Evolutionary conservation across 2,888 invertebrate species (phyloP).

Genomic region (Parnassius smintheus): DNA sequence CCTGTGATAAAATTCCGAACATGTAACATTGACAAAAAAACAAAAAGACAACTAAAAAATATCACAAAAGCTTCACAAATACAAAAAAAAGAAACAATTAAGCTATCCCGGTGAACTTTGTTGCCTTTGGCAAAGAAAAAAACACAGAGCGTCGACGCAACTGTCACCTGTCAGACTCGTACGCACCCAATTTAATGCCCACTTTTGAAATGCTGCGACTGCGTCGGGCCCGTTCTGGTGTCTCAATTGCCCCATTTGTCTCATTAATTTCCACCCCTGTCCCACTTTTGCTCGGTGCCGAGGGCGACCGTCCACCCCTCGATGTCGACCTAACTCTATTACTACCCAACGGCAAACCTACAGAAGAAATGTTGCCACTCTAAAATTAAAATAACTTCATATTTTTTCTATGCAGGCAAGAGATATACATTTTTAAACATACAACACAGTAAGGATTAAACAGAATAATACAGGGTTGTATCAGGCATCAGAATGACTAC

Average conservation of each 20-base stretch:
- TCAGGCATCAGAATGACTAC: constrained; percentile 13
- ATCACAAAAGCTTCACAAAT: constrained; percentile 44
- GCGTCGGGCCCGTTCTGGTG: constrained; percentile 62
- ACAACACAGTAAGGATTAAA: constrained; percentile 4
- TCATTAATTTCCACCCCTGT: constrained; percentile 39
- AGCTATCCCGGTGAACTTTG: constrained; percentile 17
- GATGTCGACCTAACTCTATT: constrained; percentile 81
- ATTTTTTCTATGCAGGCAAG: constrained; percentile 23
- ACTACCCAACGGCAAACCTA: constrained; percentile 85
- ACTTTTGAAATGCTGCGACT: constrained; percentile 77
- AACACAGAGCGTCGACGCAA: constrained; percentile 77
- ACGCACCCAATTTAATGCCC: constrained; percentile 81
- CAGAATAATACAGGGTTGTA: constrained; percentile 4
- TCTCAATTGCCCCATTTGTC: constrained; percentile 49
- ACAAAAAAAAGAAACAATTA: constrained; percentile 18
- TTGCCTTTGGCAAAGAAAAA: constrained; percentile 31
- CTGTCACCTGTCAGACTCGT: constrained; percentile 48
- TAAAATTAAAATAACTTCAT: constrained; percentile 31
- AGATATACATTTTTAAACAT: constrained; percentile 1
- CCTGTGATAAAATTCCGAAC: constrained; percentile 28
- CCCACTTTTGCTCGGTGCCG: constrained; percentile 66
- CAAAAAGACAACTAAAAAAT: constrained; percentile 22
- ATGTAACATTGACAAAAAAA: constrained; percentile 34
- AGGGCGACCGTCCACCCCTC: constrained; percentile 71
- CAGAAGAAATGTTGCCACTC: constrained; percentile 60